A percentile compares a stretch with the other conserved stretches of the same genome.
Conservation (phyloP, 2,888 invertebrate species). For the Folsomia manolachei region DNA sequence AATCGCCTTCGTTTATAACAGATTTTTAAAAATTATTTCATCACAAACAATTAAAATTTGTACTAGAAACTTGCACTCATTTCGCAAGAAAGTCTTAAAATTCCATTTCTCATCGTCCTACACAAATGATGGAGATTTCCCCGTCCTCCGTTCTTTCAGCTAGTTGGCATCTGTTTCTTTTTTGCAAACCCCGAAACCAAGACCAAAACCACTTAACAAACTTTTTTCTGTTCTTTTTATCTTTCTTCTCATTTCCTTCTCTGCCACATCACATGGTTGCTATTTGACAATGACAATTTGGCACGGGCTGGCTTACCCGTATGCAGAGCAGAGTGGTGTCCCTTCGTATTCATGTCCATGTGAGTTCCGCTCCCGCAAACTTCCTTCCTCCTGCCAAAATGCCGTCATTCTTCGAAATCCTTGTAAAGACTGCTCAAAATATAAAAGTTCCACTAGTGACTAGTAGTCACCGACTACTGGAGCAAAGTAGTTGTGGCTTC, state of each 20-base stretch:
- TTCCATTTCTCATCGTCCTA: no score
- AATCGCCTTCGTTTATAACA: no score
- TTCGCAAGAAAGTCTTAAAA: no score
- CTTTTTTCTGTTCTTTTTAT: background rate
- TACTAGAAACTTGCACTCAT: no score
- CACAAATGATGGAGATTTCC: no score
- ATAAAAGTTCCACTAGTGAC: no score
- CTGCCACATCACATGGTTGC: background rate
- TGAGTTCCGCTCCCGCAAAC: background rate
- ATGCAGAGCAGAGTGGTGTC: background rate
- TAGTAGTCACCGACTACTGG: no score
- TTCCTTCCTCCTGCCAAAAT: background rate
- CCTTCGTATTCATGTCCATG: background rate
- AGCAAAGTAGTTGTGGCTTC: no score
- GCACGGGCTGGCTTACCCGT: no score
- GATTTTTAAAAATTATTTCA: no score
- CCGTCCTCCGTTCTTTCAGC: no score
- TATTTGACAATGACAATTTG: background rate
- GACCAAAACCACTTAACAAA: background rate
- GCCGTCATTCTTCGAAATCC: background rate
- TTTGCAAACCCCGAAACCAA: background rate
- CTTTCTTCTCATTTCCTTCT: background rate
- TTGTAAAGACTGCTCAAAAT: background rate
- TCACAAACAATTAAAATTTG: no score
- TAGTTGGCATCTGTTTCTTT: background rate